These are phyloP conservation scores for Acleris literana DNA, from an alignment of 2,888 invertebrate species.

Conservation along the genomic window DNA sequence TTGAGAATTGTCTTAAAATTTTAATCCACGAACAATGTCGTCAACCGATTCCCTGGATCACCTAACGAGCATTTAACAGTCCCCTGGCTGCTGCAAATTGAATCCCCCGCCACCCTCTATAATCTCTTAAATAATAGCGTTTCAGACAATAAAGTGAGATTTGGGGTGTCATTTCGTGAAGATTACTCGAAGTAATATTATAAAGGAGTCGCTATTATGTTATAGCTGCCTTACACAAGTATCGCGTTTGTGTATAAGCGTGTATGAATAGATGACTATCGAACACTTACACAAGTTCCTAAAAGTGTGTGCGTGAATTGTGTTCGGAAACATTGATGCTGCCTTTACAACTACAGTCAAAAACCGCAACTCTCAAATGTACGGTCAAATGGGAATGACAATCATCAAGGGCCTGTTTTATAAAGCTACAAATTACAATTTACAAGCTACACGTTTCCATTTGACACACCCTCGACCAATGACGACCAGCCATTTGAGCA, in stretches of 20 bases:
- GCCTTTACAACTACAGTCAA: too few relatives aligned
- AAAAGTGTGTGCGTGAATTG: too few relatives aligned
- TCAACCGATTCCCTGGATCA: slow-evolving; percentile 29
- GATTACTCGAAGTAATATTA: slow-evolving; percentile 46
- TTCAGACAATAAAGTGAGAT: slow-evolving; percentile 71
- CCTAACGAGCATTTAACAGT: slow-evolving; percentile 33
- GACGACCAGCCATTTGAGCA: too few relatives aligned
- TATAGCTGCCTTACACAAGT: background rate
- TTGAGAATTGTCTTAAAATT: slow-evolving; percentile 17
- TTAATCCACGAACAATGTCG: slow-evolving; percentile 29
- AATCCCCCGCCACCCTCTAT: slow-evolving; percentile 58
- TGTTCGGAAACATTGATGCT: too few relatives aligned
- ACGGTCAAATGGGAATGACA: background rate
- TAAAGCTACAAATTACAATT: too few relatives aligned
- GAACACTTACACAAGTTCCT: too few relatives aligned
- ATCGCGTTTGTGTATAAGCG: too few relatives aligned
- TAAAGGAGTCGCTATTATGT: slow-evolving; percentile 15
- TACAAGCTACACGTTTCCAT: too few relatives aligned
- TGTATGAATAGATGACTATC: too few relatives aligned
- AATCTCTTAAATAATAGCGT: slow-evolving; percentile 70
- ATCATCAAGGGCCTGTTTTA: too few relatives aligned
- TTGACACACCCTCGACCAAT: too few relatives aligned
- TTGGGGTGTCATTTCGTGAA: slow-evolving; percentile 64
- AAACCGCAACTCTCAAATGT: too few relatives aligned
- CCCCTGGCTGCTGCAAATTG: slow-evolving; percentile 61